phyloP scores from a whole-genome alignment of 2,113 vertebrate genomes.

The Ia io region DNA sequence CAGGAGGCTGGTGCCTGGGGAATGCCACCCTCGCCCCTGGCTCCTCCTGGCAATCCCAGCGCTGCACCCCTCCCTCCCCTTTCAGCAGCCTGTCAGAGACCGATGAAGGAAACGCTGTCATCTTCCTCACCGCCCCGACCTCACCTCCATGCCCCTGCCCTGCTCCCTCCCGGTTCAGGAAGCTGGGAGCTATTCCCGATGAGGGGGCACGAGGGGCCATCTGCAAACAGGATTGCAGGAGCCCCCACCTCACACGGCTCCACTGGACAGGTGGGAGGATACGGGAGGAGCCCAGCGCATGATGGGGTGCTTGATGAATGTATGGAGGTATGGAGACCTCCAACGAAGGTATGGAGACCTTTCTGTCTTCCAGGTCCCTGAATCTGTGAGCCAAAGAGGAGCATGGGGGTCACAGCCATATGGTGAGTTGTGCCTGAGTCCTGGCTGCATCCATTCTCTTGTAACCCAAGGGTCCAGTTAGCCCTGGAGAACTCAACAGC shows the following conservation, averaged over 20 bases:
- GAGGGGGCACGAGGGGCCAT: accelerated
- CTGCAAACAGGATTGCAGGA: accelerated
- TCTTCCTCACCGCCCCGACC: background rate
- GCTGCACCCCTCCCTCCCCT: background rate
- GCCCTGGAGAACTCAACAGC: background rate
- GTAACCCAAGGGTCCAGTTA: accelerated
- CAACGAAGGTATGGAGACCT: background rate
- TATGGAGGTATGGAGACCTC: background rate
- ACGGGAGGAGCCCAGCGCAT: accelerated
- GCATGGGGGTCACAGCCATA: accelerated
- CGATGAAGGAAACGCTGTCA: background rate
- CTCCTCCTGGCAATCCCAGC: background rate
- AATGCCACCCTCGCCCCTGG: background rate
- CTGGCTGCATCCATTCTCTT: too few species aligned
- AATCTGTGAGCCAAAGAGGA: background rate
- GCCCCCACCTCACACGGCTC: accelerated
- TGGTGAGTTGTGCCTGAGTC: background rate
- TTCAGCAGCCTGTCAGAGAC: constrained; percentile 69
- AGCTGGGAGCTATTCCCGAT: background rate
- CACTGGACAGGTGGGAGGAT: accelerated
- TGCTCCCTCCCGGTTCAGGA: background rate
- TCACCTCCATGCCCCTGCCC: accelerated
- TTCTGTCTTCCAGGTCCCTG: background rate
- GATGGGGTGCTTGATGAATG: background rate
- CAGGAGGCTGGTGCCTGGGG: background rate